Evolutionary conservation across 2,797 vertebrate genomes (phyloP), one percentile per base, ranked within the genome.

Genomic region (Capromys pilorides): DNA sequence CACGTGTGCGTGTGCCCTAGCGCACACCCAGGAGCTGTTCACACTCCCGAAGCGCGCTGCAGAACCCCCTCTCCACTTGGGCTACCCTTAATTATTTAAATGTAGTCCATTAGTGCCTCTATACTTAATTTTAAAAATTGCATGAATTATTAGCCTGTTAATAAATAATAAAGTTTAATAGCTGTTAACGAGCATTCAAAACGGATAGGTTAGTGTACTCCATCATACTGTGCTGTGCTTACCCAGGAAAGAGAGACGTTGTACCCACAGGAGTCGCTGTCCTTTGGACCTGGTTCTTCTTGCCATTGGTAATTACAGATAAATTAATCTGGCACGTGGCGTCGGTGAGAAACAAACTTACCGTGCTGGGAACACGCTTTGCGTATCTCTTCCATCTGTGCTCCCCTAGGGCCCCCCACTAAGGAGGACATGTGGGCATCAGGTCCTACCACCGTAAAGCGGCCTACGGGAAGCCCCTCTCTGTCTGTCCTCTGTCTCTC

Each of bases 151-250:
- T 96, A 94, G 71, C 86, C 66, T 88, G 81, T 94, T 96, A 97
- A 97, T 97, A 96, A 97, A 94, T 91, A 88, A 97, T 88, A 92
- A 94, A 94, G 81, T 79, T 96, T 97, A 97, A 94, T 85, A 94
- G 78, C 87, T 94, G 57, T 88, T 96, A 96, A 96, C 75, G 71
- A 95, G 49, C 88, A 94, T 95, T 97, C 87, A 36, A 91, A 95
- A 83, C 85, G 83, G 93, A 88, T 88, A 90, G 90, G 94, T 91
- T 78, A 89, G 31, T 95, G 91, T 57, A 31, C 71, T 83, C 61
- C 0, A 0, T 88, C 93, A 90, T 36, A 91, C 67, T 91, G 91
- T 71, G 59, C 67, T 71, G 91, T 89, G 87, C 97, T 96, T 95
- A 81, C 78, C 16, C 16, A 9, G 24, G 49, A 73, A 85, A 91